Evolutionary conservation across 2,888 invertebrate genomes (phyloP).

Genomic region (Lasiommata megera): DNA sequence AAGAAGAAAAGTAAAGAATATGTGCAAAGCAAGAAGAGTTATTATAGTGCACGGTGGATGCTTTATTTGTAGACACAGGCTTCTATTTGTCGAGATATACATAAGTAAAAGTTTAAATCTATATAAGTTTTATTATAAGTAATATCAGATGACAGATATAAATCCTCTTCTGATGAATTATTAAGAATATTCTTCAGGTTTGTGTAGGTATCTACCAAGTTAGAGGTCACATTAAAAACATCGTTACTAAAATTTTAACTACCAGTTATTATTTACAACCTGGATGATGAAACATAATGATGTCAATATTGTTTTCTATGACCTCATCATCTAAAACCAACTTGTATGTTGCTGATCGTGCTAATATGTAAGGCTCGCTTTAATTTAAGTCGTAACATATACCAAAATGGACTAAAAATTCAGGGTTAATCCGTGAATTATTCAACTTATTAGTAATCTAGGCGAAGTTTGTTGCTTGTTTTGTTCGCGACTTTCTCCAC

Average conservation of each 20-base stretch:
- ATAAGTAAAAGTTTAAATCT: too few relatives aligned
- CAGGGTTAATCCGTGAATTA: background rate
- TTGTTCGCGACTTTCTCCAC: slow-evolving; percentile 17
- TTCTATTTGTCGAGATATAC: too few relatives aligned
- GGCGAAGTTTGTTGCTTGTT: background rate
- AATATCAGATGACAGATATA: too few relatives aligned
- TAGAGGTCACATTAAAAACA: background rate
- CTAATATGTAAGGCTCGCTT: background rate
- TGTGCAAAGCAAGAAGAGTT: too few relatives aligned
- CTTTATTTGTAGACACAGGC: too few relatives aligned
- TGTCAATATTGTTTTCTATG: slow-evolving; percentile 27
- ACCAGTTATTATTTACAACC: slow-evolving; percentile 6
- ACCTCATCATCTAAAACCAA: slow-evolving; percentile 26
- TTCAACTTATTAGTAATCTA: background rate
- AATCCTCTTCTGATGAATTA: background rate
- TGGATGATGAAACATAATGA: slow-evolving; percentile 25
- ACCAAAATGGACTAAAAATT: too few relatives aligned
- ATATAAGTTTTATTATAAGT: too few relatives aligned
- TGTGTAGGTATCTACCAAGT: background rate
- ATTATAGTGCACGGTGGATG: too few relatives aligned
- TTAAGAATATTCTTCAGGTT: background rate
- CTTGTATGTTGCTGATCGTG: background rate
- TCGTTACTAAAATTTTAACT: background rate
- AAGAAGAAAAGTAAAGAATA: too few relatives aligned
- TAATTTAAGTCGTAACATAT: background rate